A percentile compares a stretch with the other conserved stretches of the same genome.
Conservation (phyloP, 1,140 invertebrate genomes). For the Philotrypesis tridentata region DNA sequence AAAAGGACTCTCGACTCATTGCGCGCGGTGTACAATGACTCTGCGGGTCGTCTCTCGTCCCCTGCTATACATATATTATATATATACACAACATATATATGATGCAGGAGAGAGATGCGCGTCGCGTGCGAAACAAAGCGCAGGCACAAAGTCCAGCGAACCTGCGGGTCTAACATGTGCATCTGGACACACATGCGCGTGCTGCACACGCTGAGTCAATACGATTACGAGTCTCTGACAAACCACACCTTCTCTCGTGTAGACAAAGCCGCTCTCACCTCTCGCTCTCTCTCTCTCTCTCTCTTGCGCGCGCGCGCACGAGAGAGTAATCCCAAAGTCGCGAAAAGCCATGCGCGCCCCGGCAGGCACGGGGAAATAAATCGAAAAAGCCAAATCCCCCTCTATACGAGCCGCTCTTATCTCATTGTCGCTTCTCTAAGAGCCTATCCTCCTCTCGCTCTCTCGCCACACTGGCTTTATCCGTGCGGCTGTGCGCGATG, state of each 20-base stretch:
- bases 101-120: too few species aligned
- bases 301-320: too few species aligned
- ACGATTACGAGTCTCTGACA: background rate
- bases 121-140: too few species aligned
- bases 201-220: background rate
- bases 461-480: conserved; percentile 1
- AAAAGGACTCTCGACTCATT: too few species aligned
- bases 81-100: too few species aligned
- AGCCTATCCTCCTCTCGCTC: background rate
- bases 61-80: too few species aligned
- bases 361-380: background rate
- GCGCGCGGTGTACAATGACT: too few species aligned
- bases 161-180: background rate
- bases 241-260: too few species aligned
- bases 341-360: background rate
- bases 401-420: background rate
- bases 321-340: background rate
- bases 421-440: background rate
- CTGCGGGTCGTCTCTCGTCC: too few species aligned
- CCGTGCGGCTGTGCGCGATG: background rate
- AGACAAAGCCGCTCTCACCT: background rate
- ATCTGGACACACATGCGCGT: background rate
- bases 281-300: too few species aligned
- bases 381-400: background rate
- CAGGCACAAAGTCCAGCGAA: background rate